Base-by-base conservation (phyloP, 1,140 invertebrate genomes). In the Ridgeia piscesae region DNA sequence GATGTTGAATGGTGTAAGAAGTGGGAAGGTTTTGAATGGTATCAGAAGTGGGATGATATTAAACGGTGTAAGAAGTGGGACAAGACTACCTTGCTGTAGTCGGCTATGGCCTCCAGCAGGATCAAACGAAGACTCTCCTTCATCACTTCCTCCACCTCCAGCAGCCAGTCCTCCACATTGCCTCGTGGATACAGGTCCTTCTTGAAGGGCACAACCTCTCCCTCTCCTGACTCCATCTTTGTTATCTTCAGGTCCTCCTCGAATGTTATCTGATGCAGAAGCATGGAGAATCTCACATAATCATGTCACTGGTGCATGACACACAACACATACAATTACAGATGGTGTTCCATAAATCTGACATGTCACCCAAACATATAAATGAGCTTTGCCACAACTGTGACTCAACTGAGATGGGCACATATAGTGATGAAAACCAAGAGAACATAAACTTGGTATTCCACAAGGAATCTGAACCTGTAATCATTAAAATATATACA, bases 111-210 rank as follows among this genome's bases (percentile, higher is more conserved):
- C 42, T 95, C 95, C 58, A 94, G 94, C 58, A 96, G 95, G 92
- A 95, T 96, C 50, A 94, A 92, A 42, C 95, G 93, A 33, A 96
- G 92, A 93, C 94, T 95, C 93, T 96, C 95, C 92, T 93, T 95
- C 96, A 96, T 96, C 48, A 95, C 94, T 9, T 94, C 92, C 93
- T 96, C 96, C 33, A 96, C 95, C 93, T 96, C 95, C 91, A 95
- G 93, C 95, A 96, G 95, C 96, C 96, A 96, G 94, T 96, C 95
- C 93, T 96, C 96, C 6, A 96, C 96, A 93, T 96, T 96, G 88
- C 96, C 96, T 50, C 94, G 95, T 31, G 96, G 96, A 94, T 96
- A 96, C 89, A 96, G 93, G 11, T 94, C 94, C 93, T 95, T 94
- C 48, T 94, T 94, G 93, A 96, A 96, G 17, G 94, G 94, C 9